Evolutionary conservation across 2,113 vertebrate genomes (phyloP), one percentile per base, ranked within the genome.

Genomic region (Oenanthe oenanthe): DNA sequence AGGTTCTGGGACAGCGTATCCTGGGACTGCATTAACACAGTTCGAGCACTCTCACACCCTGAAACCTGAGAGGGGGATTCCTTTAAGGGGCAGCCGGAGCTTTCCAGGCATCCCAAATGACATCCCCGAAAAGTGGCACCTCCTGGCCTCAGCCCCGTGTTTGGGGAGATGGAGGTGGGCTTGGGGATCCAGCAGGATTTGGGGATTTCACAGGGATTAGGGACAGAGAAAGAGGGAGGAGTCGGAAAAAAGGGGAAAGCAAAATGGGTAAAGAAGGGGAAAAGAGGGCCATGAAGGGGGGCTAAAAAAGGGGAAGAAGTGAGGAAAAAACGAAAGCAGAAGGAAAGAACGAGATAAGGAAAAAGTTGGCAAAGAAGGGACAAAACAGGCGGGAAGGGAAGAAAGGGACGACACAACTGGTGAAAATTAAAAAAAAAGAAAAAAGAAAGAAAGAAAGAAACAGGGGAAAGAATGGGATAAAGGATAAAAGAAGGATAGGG

Each of bases 41-140:
- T 5, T 12, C 47, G 14, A 12, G 13, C 13, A 0, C 26, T 21
- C 17, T 4, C 31, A 19, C 4, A 2, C 31, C 24, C 0, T 0
- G 26, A 20, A 43, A 2, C 8, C 28, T 3, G 25, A 36, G 67
- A 20, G 13, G 20, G 9, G 15, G 6, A 43, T 56, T 17, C 57
- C 67, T 36, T 7, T 21, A 17, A 21, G 21, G 47, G 10, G 38
- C 47, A 53, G 6, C 10, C 3, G 6, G 16, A 42, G 43, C 43
- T 75, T 58, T 26, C 24, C 68, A 4, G 10, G 3, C 13, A 10
- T 50, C 67, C 45, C 74, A 58, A n/a, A 34, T 0, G 1, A 28
- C 15, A 16, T 28, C 28, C 29, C 50, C 54, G 13, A 9, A 24
- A 16, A 38, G 51, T 0, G 18, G 6, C 57, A 28, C 19, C 58